Conservation (phyloP, 53 echinoderm and acorn worm species). For the Temnopleurus reevesii region DNA sequence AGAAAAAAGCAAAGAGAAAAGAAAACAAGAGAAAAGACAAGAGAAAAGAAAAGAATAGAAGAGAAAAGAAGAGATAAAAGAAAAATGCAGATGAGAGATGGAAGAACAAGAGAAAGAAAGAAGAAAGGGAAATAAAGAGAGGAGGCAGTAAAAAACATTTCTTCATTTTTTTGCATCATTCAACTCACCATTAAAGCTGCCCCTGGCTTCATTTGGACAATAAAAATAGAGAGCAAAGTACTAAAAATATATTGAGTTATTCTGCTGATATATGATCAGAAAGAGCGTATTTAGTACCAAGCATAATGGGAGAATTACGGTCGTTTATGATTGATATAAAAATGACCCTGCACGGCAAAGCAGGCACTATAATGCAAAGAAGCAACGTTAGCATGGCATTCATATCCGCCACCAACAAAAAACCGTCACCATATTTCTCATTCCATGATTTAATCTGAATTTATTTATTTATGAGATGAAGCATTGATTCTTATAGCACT, state of each 20-base stretch:
- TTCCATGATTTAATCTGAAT: background rate
- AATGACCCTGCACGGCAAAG: background rate
- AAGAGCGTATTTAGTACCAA: slow-evolving; percentile 31
- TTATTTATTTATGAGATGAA: too few species aligned
- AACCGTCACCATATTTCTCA: background rate
- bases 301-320: slow-evolving; percentile 36
- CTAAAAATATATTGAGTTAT: background rate
- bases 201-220: slow-evolving; percentile 9
- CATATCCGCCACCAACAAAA: background rate
- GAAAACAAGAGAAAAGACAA: background rate
- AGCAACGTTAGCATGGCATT: background rate
- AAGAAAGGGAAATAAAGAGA: background rate
- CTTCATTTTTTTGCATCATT: slow-evolving; percentile 27
- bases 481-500: too few species aligned
- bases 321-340: background rate
- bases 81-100: background rate
- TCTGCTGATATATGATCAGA: slow-evolving; percentile 13
- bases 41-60: background rate
- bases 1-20: background rate
- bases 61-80: background rate
- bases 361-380: background rate
- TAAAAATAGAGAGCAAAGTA: slow-evolving; percentile 24
- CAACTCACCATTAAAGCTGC: slow-evolving; percentile 56
- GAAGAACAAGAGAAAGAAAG: background rate
- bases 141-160: background rate